These are phyloP conservation scores for Papilio helenus DNA, from an alignment of 1,140 invertebrate genomes.

Conservation along the genomic window DNA sequence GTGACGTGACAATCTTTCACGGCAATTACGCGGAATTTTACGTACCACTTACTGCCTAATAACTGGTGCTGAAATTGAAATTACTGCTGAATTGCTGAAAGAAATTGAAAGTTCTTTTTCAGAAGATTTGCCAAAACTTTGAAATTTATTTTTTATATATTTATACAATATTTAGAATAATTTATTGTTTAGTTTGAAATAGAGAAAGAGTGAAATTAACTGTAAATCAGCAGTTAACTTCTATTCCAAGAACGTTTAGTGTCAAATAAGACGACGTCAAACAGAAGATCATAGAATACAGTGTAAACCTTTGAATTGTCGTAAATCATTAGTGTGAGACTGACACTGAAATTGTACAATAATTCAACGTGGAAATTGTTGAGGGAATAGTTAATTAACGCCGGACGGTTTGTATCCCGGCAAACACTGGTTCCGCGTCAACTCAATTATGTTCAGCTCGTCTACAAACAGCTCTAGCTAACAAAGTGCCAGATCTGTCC, in stretches of 20 bases:
- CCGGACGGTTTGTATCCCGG: constrained; percentile 1
- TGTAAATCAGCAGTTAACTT: neutral
- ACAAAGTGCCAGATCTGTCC: constrained; percentile 14
- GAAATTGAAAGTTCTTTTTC: too few relatives aligned
- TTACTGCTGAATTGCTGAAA: neutral
- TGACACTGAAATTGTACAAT: neutral
- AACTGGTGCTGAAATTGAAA: neutral
- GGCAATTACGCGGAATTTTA: neutral
- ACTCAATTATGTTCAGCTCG: constrained; percentile 19
- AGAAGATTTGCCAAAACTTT: too few relatives aligned
- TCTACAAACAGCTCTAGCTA: constrained; percentile 15
- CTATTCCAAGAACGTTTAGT: neutral
- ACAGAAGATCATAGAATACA: neutral
- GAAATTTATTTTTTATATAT: too few relatives aligned
- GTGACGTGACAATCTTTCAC: constrained; percentile 16
- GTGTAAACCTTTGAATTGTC: neutral
- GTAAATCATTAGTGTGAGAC: neutral
- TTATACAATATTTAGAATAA: neutral
- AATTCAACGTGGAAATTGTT: constrained; percentile 25
- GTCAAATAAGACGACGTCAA: neutral
- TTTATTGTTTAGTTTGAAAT: neutral
- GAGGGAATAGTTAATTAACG: constrained; percentile 31
- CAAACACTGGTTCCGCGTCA: constrained; percentile 20
- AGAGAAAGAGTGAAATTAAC: neutral
- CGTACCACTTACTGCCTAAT: neutral